These are phyloP conservation scores for Stenotaenia linearis DNA, from an alignment of 2,888 invertebrate genomes.

Conservation along the genomic window DNA sequence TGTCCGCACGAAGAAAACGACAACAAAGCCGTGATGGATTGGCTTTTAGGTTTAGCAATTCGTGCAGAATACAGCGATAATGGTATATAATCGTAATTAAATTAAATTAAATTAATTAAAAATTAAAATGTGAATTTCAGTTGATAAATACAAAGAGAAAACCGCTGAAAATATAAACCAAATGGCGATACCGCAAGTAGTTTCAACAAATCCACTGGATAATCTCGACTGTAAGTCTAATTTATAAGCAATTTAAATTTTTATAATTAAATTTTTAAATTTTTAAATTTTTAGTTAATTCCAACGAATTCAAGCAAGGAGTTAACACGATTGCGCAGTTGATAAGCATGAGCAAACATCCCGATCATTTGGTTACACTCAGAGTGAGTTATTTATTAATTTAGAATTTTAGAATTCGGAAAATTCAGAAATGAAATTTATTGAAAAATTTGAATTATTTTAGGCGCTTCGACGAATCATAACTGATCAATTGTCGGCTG, in stretches of 20 bases:
- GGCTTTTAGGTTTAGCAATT: slow-evolving; percentile 78
- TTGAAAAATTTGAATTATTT: slow-evolving; percentile 2
- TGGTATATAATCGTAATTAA: neutral
- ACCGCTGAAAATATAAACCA: slow-evolving; percentile 58
- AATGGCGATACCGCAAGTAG: slow-evolving; percentile 61
- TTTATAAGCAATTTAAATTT: slow-evolving; percentile 28
- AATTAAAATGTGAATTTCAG: slow-evolving; percentile 40
- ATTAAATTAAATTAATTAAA: neutral
- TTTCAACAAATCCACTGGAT: slow-evolving; percentile 68
- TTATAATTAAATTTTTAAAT: neutral
- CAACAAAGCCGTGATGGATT: slow-evolving; percentile 67
- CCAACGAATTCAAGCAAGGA: slow-evolving; percentile 68
- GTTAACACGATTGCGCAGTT: slow-evolving; percentile 71
- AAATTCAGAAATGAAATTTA: too few species aligned
- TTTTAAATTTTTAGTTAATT: neutral
- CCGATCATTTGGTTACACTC: slow-evolving; percentile 68
- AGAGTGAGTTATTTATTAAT: slow-evolving; percentile 47
- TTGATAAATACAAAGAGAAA: slow-evolving; percentile 62
- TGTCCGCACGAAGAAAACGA: slow-evolving; percentile 59
- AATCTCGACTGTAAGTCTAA: slow-evolving; percentile 33
- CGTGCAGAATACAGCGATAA: slow-evolving; percentile 35
- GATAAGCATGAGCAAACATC: slow-evolving; percentile 72
- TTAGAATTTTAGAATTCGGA: too few species aligned
- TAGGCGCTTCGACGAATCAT: slow-evolving; percentile 60
- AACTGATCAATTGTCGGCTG: slow-evolving; percentile 55